Conservation (phyloP, 1,140 invertebrate genomes). For the Pogonomyrmex barbatus region DNA sequence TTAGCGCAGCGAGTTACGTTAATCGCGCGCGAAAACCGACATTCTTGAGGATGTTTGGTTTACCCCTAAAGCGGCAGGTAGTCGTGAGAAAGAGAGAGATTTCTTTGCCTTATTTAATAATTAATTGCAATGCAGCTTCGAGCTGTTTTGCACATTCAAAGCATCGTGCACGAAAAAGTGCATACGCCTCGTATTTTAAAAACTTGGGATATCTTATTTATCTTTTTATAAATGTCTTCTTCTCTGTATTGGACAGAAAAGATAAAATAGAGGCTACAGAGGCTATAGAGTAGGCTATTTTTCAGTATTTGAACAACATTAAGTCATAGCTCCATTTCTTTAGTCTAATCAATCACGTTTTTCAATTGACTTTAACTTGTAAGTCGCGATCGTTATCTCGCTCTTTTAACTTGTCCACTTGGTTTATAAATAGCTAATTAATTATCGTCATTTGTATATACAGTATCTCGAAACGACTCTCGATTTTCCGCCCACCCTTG, state of each 20-base stretch:
- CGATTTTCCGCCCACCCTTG: slow-evolving; percentile 50
- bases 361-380: not conserved
- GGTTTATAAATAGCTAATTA: slow-evolving; percentile 47
- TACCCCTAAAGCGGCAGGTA: slow-evolving; percentile 33
- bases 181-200: not conserved
- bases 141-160: slow-evolving; percentile 24
- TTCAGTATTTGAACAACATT: not conserved
- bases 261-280: not conserved
- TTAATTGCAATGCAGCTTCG: slow-evolving; percentile 8
- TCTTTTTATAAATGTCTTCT: not conserved
- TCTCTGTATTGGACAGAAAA: not conserved
- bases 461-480: slow-evolving; percentile 43
- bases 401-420: not conserved
- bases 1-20: slow-evolving; percentile 60
- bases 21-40: slow-evolving; percentile 53
- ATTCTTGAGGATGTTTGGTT: slow-evolving; percentile 43
- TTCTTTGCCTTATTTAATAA: slow-evolving; percentile 35
- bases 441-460: slow-evolving; percentile 36
- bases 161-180: not conserved
- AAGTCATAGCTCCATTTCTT: not conserved
- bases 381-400: slow-evolving; percentile 10
- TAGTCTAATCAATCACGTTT: not conserved
- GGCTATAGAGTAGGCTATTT: too few relatives aligned
- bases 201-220: not conserved
- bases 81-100: slow-evolving; percentile 32